Percentiles rank a stretch among this genome's conserved stretches.
Evolutionary conservation across 2,888 invertebrate genomes (phyloP).

Genomic region (Melieria picta): DNA sequence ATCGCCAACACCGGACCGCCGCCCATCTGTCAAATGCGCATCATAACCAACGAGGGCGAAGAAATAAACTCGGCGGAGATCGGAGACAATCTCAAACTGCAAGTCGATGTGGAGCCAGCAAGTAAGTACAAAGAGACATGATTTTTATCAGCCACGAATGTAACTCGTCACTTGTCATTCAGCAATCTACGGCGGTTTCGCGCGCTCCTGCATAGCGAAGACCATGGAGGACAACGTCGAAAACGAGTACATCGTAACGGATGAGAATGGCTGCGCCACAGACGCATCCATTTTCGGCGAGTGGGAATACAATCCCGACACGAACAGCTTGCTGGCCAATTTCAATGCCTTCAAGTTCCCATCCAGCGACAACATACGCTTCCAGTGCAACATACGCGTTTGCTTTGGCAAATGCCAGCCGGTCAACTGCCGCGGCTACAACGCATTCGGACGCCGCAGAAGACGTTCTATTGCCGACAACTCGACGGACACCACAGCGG

Average conservation of each 20-base stretch:
- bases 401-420: constrained; percentile 96
- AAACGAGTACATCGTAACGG: constrained; percentile 91
- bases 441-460: constrained; percentile 87
- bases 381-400: constrained; percentile 95
- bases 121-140: constrained; percentile 66
- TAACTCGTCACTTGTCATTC: constrained; percentile 6
- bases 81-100: constrained; percentile 86
- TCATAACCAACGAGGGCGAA: constrained; percentile 85
- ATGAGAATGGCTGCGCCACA: constrained; percentile 93
- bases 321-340: constrained; percentile 84
- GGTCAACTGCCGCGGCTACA: constrained; percentile 90
- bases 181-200: constrained; percentile 94
- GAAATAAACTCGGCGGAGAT: constrained; percentile 93
- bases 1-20: constrained; percentile 96
- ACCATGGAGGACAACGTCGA: constrained; percentile 89
- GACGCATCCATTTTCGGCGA: constrained; percentile 93
- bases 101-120: constrained; percentile 84
- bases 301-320: constrained; percentile 89
- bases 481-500: constrained; percentile 68
- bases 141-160: background rate
- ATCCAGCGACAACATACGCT: constrained; percentile 90
- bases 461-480: constrained; percentile 70
- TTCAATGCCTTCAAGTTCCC: constrained; percentile 97
- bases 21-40: constrained; percentile 91
- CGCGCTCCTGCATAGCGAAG: constrained; percentile 91